A percentile compares a stretch with the other conserved stretches of the same genome.
Evolutionary conservation across 2,888 invertebrate species (phyloP).

Genomic region (Hemaris fuciformis): DNA sequence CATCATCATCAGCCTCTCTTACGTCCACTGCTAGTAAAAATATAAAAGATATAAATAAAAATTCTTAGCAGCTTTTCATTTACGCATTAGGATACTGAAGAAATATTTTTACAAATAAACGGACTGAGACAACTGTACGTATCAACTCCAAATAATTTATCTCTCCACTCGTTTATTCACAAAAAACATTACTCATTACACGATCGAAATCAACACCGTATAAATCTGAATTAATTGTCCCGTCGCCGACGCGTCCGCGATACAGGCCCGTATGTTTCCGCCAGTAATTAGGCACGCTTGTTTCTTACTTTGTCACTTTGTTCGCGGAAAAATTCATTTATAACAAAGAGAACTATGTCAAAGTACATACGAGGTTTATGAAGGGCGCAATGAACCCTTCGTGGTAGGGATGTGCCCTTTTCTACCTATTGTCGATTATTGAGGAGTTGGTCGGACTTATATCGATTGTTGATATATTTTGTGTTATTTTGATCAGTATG

Average conservation of each 20-base stretch:
- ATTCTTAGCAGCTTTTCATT: too few species aligned
- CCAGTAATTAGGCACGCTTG: slow-evolving; percentile 62
- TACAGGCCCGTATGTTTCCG: slow-evolving; percentile 38
- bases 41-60: too few species aligned
- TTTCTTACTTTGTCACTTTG: slow-evolving; percentile 65
- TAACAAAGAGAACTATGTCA: slow-evolving; percentile 62
- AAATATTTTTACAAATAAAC: neutral
- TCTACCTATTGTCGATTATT: neutral
- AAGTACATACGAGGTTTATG: slow-evolving; percentile 38
- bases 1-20: too few species aligned
- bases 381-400: slow-evolving; percentile 8
- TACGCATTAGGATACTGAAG: too few species aligned
- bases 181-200: neutral
- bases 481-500: too few species aligned
- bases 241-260: slow-evolving; percentile 15
- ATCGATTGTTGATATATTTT: too few species aligned
- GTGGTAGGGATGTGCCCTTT: neutral
- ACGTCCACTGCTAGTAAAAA: too few species aligned
- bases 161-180: neutral
- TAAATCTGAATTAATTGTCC: neutral
- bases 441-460: too few species aligned
- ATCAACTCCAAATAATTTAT: too few species aligned
- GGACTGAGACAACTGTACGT: too few species aligned
- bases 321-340: slow-evolving; percentile 64
- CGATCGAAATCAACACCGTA: neutral